phyloP scores from a whole-genome alignment of 2,888 invertebrate species.

The Lycia hirtaria region DNA sequence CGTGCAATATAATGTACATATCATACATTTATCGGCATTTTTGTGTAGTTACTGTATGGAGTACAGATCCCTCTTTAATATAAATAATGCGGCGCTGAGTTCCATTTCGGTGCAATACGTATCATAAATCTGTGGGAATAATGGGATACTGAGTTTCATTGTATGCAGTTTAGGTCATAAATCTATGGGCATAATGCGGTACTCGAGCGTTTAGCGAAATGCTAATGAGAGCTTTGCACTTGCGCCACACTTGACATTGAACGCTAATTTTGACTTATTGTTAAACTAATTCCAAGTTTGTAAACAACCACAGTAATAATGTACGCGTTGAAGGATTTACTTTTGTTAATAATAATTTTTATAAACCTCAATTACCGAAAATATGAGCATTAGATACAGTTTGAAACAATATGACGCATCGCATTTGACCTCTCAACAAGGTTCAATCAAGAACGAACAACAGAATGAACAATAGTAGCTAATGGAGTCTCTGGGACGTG shows the following conservation, averaged over 20 bases:
- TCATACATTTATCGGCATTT: too few relatives aligned
- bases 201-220: conserved; percentile 46
- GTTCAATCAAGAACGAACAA: conserved; percentile 10
- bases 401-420: conserved; percentile 17
- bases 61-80: too few relatives aligned
- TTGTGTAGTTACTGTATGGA: too few relatives aligned
- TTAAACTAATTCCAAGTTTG: conserved; percentile 39
- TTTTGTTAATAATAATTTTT: conserved; percentile 10
- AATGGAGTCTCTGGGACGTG: conserved; percentile 27
- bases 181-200: too few relatives aligned
- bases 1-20: too few relatives aligned
- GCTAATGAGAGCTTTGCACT: conserved; percentile 51
- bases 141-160: too few relatives aligned
- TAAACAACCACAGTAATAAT: conserved; percentile 32
- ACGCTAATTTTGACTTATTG: conserved; percentile 44
- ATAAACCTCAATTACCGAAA: not conserved
- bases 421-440: conserved; percentile 17
- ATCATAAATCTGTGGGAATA: too few relatives aligned
- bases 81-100: too few relatives aligned
- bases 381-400: conserved; percentile 10
- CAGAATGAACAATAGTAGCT: conserved; percentile 1
- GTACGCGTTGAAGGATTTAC: conserved; percentile 17
- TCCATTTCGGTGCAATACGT: too few relatives aligned
- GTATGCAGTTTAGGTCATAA: too few relatives aligned
- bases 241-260: conserved; percentile 57